Evolutionary conservation across 1,140 invertebrate species (phyloP).

Genomic region (Zaprionus nigranus): DNA sequence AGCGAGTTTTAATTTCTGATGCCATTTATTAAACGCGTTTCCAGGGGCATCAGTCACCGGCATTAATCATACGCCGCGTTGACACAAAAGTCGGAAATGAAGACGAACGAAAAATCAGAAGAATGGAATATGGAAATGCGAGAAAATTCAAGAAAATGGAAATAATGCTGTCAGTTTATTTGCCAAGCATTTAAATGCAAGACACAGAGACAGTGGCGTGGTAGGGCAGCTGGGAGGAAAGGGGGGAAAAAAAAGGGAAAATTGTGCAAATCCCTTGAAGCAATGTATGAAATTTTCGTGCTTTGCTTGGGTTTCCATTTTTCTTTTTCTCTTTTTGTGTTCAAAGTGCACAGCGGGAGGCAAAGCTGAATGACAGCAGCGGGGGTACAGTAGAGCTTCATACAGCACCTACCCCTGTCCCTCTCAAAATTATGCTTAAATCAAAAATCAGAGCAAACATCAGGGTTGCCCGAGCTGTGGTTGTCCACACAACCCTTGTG

Average conservation of each 20-base stretch:
- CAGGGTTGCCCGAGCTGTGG: conserved; percentile 19
- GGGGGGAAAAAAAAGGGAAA: conserved; percentile 61
- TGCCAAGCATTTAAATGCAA: conserved; percentile 79
- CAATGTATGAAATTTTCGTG: conserved; percentile 77
- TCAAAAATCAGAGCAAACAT: conserved; percentile 76
- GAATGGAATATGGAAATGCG: conserved; percentile 66
- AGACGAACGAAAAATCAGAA: conserved; percentile 39
- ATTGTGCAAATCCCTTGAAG: conserved; percentile 79
- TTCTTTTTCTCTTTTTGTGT: neutral
- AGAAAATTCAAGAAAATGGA: conserved; percentile 36
- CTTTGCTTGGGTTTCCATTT: neutral
- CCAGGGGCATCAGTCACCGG: neutral
- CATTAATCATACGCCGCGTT: conserved; percentile 78
- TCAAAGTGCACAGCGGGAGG: conserved; percentile 47
- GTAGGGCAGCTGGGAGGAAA: neutral
- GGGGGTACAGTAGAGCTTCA: conserved; percentile 27
- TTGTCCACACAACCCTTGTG: conserved; percentile 29
- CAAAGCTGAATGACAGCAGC: neutral
- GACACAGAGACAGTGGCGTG: conserved; percentile 21
- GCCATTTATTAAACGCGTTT: conserved; percentile 75
- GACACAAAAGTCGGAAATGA: conserved; percentile 62
- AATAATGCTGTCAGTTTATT: conserved; percentile 76
- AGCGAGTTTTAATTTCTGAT: conserved; percentile 76
- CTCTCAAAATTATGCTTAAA: conserved; percentile 78
- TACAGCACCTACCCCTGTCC: conserved; percentile 2